A percentile compares a stretch with the other conserved stretches of the same genome.
Evolutionary conservation across 2,113 vertebrate species (phyloP).

Genomic region (Plestiodon gilberti): DNA sequence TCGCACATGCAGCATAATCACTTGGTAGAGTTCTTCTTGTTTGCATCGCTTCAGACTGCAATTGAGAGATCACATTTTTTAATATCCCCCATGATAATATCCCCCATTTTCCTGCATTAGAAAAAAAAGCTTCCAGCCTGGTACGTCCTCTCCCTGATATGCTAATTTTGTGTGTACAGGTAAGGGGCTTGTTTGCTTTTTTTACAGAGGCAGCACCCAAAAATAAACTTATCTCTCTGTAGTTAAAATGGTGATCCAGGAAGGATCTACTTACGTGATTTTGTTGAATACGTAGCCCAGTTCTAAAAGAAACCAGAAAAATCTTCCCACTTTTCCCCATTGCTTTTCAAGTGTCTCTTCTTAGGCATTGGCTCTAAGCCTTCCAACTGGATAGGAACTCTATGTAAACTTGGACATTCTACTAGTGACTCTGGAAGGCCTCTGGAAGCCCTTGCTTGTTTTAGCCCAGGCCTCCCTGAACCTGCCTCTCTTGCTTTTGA

Average conservation of each 20-base stretch:
- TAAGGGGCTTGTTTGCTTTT: neutral
- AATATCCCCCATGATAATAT: neutral
- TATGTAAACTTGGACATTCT: neutral
- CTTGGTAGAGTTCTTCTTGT: neutral
- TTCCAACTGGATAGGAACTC: neutral
- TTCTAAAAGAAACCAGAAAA: neutral
- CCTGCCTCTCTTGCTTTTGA: neutral
- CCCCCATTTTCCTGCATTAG: too few species aligned
- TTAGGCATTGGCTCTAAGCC: neutral
- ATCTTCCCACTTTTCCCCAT: neutral
- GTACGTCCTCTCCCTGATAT: neutral
- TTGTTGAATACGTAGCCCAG: neutral
- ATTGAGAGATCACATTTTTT: neutral
- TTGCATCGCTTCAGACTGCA: neutral
- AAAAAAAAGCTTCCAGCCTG: neutral
- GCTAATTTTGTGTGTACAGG: neutral
- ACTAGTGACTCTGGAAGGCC: neutral
- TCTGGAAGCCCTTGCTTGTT: neutral
- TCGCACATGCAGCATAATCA: neutral
- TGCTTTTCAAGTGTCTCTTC: neutral
- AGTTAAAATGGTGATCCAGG: neutral
- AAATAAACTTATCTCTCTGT: neutral
- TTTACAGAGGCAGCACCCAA: neutral
- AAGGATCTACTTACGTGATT: neutral
- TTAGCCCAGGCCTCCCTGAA: neutral